These are phyloP conservation scores for Actinemys pallida DNA, from an alignment of 2,113 vertebrate species.

Conservation along the genomic window DNA sequence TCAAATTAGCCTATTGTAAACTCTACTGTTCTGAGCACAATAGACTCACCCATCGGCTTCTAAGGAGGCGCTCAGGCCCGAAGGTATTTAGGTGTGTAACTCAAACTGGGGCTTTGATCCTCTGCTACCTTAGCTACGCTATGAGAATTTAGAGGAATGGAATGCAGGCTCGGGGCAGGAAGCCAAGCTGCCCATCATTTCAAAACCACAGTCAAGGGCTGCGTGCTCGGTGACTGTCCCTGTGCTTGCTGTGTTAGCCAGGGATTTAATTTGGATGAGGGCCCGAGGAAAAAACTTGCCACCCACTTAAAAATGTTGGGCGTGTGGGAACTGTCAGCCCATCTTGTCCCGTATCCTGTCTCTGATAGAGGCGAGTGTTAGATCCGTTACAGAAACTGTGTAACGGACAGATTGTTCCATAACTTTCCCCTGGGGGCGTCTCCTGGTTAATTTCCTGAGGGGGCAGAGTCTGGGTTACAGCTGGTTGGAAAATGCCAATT, in stretches of 20 bases:
- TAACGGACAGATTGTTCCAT: not conserved
- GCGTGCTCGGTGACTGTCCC: too few relatives aligned
- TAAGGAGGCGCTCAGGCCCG: not conserved
- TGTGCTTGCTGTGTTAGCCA: not conserved
- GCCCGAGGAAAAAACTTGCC: not conserved
- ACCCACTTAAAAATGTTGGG: not conserved
- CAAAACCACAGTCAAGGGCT: too few relatives aligned
- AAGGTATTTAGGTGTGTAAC: not conserved
- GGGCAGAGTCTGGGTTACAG: not conserved
- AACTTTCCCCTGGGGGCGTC: not conserved
- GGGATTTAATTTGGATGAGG: not conserved
- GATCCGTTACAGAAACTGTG: not conserved
- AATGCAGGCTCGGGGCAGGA: not conserved
- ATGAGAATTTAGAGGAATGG: not conserved
- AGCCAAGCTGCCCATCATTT: too few relatives aligned
- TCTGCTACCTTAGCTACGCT: not conserved
- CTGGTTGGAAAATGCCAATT: not conserved
- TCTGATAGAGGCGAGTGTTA: not conserved
- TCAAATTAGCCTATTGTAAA: not conserved
- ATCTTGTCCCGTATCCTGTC: not conserved
- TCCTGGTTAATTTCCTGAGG: not conserved
- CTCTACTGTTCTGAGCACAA: not conserved
- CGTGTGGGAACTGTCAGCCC: not conserved
- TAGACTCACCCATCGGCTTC: fast-evolving
- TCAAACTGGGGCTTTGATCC: not conserved